phyloP scores from a whole-genome alignment of 1,140 invertebrate species.

The Penaeus chinensis region DNA sequence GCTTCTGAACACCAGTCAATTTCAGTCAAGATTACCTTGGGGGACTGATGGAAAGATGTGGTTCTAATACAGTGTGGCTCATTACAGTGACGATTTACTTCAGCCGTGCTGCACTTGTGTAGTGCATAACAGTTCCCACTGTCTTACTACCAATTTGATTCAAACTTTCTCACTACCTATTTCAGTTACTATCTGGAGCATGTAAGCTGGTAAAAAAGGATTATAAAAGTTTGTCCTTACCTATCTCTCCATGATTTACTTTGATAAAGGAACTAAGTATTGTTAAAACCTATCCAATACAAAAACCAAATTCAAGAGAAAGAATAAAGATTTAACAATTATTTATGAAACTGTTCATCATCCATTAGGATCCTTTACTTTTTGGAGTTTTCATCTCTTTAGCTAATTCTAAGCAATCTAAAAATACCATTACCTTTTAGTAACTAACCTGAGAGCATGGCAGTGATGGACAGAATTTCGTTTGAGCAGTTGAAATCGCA shows the following conservation, averaged over 20 bases:
- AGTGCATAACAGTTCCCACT: conserved; percentile 31
- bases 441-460: conserved; percentile 95
- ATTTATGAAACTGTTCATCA: too few relatives aligned
- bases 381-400: background rate
- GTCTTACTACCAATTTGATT: conserved; percentile 39
- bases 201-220: too few relatives aligned
- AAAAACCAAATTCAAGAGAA: too few relatives aligned
- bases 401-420: background rate
- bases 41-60: conserved; percentile 43
- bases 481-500: conserved; percentile 98
- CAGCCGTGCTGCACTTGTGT: conserved; percentile 21
- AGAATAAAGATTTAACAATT: too few relatives aligned
- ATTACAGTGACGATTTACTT: conserved; percentile 33
- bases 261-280: too few relatives aligned
- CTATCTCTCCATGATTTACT: too few relatives aligned
- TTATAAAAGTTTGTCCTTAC: too few relatives aligned
- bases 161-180: too few relatives aligned
- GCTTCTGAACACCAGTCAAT: conserved; percentile 23
- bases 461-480: conserved; percentile 98
- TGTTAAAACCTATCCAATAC: too few relatives aligned
- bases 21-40: conserved; percentile 3
- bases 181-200: too few relatives aligned
- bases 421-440: conserved; percentile 37
- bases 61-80: conserved; percentile 55
- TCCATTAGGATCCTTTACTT: too few relatives aligned